Conservation (phyloP, 2,797 vertebrate genomes). For the Thamnophis elegans region DNA sequence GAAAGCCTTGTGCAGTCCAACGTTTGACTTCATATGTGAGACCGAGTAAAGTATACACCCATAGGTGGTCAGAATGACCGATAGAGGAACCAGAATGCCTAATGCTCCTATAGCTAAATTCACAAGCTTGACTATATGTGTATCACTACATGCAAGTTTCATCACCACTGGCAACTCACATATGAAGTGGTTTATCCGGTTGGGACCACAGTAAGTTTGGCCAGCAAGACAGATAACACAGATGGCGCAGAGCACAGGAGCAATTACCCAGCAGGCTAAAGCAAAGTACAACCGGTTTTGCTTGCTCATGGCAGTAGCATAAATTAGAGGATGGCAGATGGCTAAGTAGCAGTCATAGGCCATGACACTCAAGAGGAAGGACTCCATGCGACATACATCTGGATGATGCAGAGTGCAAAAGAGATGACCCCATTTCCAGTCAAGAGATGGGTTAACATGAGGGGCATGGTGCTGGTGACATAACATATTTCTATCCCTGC, state of each 20-base stretch:
- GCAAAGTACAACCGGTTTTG: constrained; percentile 9
- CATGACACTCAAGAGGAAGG: constrained; percentile 43
- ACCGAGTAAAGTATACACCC: not conserved
- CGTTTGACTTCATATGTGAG: not conserved
- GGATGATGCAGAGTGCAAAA: constrained; percentile 19
- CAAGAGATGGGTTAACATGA: constrained; percentile 27
- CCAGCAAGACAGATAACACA: not conserved
- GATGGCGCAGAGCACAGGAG: not conserved
- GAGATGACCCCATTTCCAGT: constrained; percentile 8
- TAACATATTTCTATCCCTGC: not conserved
- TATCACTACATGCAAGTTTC: not conserved
- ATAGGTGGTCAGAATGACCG: not conserved
- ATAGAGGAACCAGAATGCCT: not conserved
- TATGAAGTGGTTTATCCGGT: not conserved
- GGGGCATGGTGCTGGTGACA: constrained; percentile 24
- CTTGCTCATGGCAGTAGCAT: constrained; percentile 24
- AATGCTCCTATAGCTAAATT: not conserved
- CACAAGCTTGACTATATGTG: not conserved
- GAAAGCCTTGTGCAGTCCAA: not conserved
- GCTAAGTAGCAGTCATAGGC: constrained; percentile 30
- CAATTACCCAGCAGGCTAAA: not conserved
- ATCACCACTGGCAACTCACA: not conserved
- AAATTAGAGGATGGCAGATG: constrained; percentile 42
- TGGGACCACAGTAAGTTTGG: not conserved
- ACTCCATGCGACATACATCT: constrained; percentile 40